Evolutionary conservation across 1,140 invertebrate genomes (phyloP), one percentile per base, ranked within the genome.

Genomic region (Eubasilissa regina): DNA sequence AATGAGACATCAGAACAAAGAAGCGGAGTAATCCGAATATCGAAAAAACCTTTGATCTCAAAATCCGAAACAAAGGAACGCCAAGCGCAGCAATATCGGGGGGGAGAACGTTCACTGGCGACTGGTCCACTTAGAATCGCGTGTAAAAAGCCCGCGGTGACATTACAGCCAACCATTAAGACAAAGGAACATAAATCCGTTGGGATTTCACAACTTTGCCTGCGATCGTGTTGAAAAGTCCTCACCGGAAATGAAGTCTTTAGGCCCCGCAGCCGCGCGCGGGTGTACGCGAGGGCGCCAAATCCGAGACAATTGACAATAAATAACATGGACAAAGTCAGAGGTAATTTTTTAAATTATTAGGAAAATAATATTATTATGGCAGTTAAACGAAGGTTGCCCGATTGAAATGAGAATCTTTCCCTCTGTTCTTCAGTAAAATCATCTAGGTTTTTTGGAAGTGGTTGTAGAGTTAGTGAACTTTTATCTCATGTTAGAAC

Each of bases 141-240:
- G 15, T 19, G 11, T 6, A 56, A 55, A 55, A n/a, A 6, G 53
- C 6, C 53, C 53, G 19, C 53, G 53, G 53, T 17, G 53, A 56
- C 53, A 56, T 56, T 56, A 56, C 19, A 56, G 58, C 12, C 25
- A 13, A 21, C 25, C 21, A 62, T 62, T 62, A 25, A 43, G n/a
- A 62, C 58, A 62, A 62, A 62, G 58, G 58, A 8, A 62, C 58
- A 25, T 62, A 62, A 62, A 62, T 62, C 58, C 25, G 58, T 25
- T 62, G 7, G 58, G 13, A 62, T 62, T 35, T 35, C 25, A 35
- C 25, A 35, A 35, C 25, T 35, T 62, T 62, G 21, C 58, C 58
- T 19, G 0, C 58, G 13, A 62, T 11, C 58, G 21, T 43, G 21
- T 35, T 62, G 3, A 62, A 62, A 62, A 62, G 8, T 13, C n/a